Conservation (phyloP, 2,113 vertebrate genomes). For the Brienomyrus brachyistius region DNA sequence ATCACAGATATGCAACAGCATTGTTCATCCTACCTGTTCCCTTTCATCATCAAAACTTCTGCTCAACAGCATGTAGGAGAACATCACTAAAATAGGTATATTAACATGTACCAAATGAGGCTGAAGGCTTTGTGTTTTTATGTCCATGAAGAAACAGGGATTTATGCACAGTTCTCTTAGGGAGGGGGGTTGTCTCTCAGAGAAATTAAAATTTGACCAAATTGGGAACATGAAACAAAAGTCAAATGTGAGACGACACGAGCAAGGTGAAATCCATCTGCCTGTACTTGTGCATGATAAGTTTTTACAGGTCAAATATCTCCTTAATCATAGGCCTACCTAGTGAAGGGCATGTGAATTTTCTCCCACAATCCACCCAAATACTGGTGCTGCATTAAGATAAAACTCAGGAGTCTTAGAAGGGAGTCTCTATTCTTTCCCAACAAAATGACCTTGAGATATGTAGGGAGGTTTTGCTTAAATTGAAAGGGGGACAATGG, state of each 20-base stretch:
- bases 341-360: not conserved
- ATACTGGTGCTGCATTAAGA: not conserved
- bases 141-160: not conserved
- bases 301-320: not conserved
- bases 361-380: not conserved
- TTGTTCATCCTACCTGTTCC: not conserved
- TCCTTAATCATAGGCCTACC: not conserved
- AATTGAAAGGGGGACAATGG: not conserved
- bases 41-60: not conserved
- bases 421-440: not conserved
- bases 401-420: not conserved
- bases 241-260: not conserved
- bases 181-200: not conserved
- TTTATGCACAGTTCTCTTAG: not conserved
- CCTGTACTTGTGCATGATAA: not conserved
- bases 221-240: not conserved
- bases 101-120: not conserved
- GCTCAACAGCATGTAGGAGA: not conserved
- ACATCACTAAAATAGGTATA: not conserved
- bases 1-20: constrained; percentile 28
- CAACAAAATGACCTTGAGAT: not conserved
- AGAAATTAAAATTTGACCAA: not conserved
- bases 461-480: not conserved
- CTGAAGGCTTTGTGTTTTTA: not conserved
- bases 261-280: not conserved